Percentiles rank a stretch among this genome's conserved stretches.
phyloP scores from a whole-genome alignment of 2,113 vertebrate species.

The Colossoma macropomum region DNA sequence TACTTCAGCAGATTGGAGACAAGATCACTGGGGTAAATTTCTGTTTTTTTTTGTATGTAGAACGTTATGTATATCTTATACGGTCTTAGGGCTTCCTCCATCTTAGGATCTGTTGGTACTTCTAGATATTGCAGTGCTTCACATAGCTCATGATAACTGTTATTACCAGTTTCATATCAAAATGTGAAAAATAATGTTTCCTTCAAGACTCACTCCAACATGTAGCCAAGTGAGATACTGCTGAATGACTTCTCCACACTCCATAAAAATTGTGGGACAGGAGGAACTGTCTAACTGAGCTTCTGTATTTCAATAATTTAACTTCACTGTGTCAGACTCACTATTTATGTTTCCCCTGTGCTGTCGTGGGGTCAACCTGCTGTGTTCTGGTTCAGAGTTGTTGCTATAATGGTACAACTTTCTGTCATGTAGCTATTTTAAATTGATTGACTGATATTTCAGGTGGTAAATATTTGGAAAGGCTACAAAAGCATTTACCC shows the following conservation, averaged over 20 bases:
- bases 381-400: conserved; percentile 11
- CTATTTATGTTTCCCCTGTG: conserved; percentile 27
- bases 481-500: conserved; percentile 1
- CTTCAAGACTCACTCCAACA: neutral
- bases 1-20: neutral
- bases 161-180: neutral
- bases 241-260: neutral
- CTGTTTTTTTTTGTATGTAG: neutral
- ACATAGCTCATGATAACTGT: neutral
- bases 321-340: neutral
- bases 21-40: neutral
- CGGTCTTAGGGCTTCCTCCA: neutral
- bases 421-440: conserved; percentile 25
- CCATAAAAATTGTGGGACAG: neutral
- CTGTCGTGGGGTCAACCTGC: neutral
- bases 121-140: neutral
- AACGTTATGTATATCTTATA: neutral
- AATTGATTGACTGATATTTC: conserved; percentile 12
- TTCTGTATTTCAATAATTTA: conserved; percentile 25
- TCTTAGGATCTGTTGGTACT: conserved; percentile 2
- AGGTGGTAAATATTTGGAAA: conserved; percentile 8
- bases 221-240: conserved; percentile 24
- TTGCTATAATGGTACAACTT: conserved; percentile 1
- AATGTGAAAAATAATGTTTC: neutral
- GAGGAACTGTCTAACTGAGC: neutral